Evolutionary conservation across 2,888 invertebrate genomes (phyloP).

Genomic region (Cynaeus angustus): DNA sequence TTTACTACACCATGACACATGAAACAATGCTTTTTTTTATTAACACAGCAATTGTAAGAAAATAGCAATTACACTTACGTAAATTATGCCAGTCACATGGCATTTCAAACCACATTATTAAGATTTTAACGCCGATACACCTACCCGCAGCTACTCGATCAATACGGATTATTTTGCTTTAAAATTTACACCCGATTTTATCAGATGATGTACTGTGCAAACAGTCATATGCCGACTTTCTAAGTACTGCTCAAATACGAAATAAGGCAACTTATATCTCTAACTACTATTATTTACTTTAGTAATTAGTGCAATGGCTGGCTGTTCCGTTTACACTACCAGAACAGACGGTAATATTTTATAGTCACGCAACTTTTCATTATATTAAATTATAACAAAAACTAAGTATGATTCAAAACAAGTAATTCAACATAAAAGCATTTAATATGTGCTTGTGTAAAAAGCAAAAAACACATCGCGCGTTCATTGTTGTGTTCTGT

Average conservation of each 20-base stretch:
- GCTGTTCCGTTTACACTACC: too few relatives aligned
- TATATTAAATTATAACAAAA: too few relatives aligned
- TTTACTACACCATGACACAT: not conserved
- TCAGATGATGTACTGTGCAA: constrained; percentile 7
- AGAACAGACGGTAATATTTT: too few relatives aligned
- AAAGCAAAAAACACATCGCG: not conserved
- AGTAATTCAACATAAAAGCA: not conserved
- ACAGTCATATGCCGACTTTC: constrained; percentile 14
- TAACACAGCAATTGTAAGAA: not conserved
- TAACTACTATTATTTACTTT: not conserved
- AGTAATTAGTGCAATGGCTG: not conserved
- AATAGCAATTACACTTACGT: not conserved
- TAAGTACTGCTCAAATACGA: not conserved
- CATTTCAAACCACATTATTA: not conserved
- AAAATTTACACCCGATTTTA: constrained; percentile 8
- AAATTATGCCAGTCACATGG: not conserved
- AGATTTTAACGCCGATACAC: not conserved
- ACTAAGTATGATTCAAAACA: too few relatives aligned
- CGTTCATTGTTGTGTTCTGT: not conserved
- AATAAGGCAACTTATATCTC: not conserved
- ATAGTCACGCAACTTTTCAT: too few relatives aligned
- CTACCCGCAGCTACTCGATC: not conserved
- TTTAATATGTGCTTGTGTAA: not conserved
- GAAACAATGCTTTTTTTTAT: not conserved
- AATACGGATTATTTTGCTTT: not conserved